Evolutionary conservation across 2,797 vertebrate genomes (phyloP), one percentile per base, ranked within the genome.

Genomic region (Loriculus beryllinus): DNA sequence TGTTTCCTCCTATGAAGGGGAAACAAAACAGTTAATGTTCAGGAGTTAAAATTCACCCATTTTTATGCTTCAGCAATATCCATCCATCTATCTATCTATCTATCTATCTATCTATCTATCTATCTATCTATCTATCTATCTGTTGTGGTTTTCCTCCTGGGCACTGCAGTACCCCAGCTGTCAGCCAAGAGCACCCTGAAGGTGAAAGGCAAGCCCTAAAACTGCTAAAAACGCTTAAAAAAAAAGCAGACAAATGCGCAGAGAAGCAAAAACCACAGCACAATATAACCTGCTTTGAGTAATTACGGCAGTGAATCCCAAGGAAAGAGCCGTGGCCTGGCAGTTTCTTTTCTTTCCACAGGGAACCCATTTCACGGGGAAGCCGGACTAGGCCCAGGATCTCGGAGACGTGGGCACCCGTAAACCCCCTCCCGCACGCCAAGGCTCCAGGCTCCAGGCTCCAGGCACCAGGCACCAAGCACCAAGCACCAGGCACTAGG

Each of bases 201-300:
- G 17, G 14, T 10, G 21, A 40, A 62, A 37, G 25, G 62, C 4
- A 1, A 57, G 26, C 3, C n/a, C 25, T 11, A 3, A 10, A 48
- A 16, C 40, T 31, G 40, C 51, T 39, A 45, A 31, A 39, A 62
- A 12, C 1, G 4, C 9, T 65, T 71, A 25, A 21, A 25, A 21
- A 25, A 4, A 28, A 22, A 65, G 5, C 15, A 29, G 22, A 39
- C 4, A 3, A n/a, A 26, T 0, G 28, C 31, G 31, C 2, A 33
- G 23, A 67, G 21, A 9, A 13, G 20, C 69, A 68, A 19, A 22
- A 47, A 21, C 37, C 52, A 6, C 18, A 6, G 74, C 11, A 16
- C 5, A 37, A 26, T 1, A 31, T 0, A 23, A 37, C 3, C 5
- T 2, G 9, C 0, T 69, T 8, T 2, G 28, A 40, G 3, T 21